Evolutionary conservation across 1,140 invertebrate genomes (phyloP), one percentile per base, ranked within the genome.

Genomic region (Bombus vancouverensis): DNA sequence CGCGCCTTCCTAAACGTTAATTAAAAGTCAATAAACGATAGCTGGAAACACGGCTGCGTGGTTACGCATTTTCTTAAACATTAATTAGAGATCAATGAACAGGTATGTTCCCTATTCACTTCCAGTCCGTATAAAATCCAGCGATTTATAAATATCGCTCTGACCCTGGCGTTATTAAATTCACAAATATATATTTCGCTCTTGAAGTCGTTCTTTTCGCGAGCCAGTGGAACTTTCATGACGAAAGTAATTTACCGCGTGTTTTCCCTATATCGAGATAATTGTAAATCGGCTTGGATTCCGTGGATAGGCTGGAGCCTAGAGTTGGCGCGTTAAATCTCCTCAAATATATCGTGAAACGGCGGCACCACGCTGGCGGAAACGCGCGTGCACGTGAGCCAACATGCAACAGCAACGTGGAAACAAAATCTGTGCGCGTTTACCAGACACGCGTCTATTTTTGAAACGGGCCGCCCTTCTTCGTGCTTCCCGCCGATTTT

Each of bases 331-430:
- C 47, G 74, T 76, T 57, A 85, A 53, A 87, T 87, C 59, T 85
- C 70, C 9, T 87, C 71, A 57, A 85, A 87, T 75, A 75, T 59
- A 78, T 42, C 59, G 81, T 83, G 80, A 83, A 87, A 73, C 80
- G 28, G 32, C 9, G 73, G 74, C 74, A 76, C 34, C 74, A 76
- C 74, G 47, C 74, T 59, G 74, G 74, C 74, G 74, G 82, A 62
- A 28, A 76, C 47, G 77, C 62, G 62, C 62, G 47, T 76, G 53
- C 74, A 76, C 74, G 74, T 76, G 74, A 76, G 53, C 74, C 37
- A 76, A 47, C 77, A 79, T 47, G 77, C 77, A 59, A 62, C 59
- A 44, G 82, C 82, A 68, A 65, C 81, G 72, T 76, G 65, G 82
- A 82, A 82, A 77, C 80, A 73, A 73, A 73, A 81, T 73, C 80